Evolutionary conservation across 2,797 vertebrate genomes (phyloP), one percentile per base, ranked within the genome.

Genomic region (Thunnus albacares): DNA sequence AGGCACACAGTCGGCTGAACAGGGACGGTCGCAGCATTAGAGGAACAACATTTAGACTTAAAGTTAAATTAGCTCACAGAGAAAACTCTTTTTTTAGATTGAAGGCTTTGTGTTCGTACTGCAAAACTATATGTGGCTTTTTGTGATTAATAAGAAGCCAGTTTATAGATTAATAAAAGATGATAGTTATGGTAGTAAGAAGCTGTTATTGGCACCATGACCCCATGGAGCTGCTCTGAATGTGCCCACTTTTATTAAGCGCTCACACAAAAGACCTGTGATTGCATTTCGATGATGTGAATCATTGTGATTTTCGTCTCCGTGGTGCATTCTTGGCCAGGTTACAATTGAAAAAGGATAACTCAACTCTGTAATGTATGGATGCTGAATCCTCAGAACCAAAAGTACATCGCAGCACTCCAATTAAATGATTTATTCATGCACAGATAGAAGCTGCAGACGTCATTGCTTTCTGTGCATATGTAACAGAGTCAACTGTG

Each of bases 11-110:
- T 52, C 10, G 58, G 58, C 45, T 55, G 51, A 52, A 70, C 59
- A 15, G 33, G 38, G 52, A 75, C 17, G 2, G 2, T 14, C 3
- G 22, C 26, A 18, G 47, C 33, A 20, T 58, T 30, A 38, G 6
- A 14, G 12, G 13, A 41, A 58, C 26, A 24, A 53, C n/a, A 57
- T 72, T 24, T 38, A n/a, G 49, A 33, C 20, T 43, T 0, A 24
- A 53, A 59, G 47, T 18, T 24, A 67, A 77, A 68, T 22, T 3
- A 33, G 30, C 30, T 33, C 30, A 33, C 30, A 59, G 60, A 57
- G 33, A 43, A 57, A 75, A 60, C 14, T 12, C 28, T 24, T 24
- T 3, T 9, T 55, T 57, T 3, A 24, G 43, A 38, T 5, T 41
- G 28, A 57, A 60, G 55, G 47, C 12, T 60, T 24, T 35, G 4